Evolutionary conservation across 2,888 invertebrate genomes (phyloP).

Genomic region (Eilema caniola): DNA sequence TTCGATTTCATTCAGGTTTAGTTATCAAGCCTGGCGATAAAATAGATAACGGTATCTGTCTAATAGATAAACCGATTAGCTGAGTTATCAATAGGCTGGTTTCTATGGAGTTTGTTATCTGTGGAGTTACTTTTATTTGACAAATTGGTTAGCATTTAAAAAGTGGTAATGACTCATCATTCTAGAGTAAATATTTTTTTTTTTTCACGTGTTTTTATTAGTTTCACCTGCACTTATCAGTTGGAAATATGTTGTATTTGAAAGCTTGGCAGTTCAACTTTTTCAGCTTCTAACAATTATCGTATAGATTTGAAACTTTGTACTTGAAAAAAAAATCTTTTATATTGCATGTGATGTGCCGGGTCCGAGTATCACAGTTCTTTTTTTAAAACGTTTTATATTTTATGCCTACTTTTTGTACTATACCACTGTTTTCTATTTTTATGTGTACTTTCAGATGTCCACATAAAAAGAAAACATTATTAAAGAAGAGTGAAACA

Average conservation of each 20-base stretch:
- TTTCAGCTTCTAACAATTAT: background rate
- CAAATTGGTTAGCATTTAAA: background rate
- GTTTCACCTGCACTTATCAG: too few species aligned
- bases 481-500: too few species aligned
- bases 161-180: background rate
- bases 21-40: slow-evolving; percentile 6
- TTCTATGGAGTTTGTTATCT: slow-evolving; percentile 1
- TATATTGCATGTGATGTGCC: too few species aligned
- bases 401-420: too few species aligned
- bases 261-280: background rate
- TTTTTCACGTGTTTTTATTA: too few species aligned
- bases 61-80: slow-evolving; percentile 5
- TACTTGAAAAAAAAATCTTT: too few species aligned
- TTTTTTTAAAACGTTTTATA: too few species aligned
- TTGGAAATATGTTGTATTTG: too few species aligned
- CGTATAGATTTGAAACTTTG: background rate
- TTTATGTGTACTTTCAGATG: too few species aligned
- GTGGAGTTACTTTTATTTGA: background rate
- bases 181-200: background rate
- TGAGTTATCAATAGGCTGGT: slow-evolving; percentile 6
- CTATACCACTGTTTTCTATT: too few species aligned
- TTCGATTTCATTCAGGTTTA: slow-evolving; percentile 10
- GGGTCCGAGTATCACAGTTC: too few species aligned
- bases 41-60: slow-evolving; percentile 8
- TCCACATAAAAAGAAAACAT: too few species aligned